Base-by-base conservation (phyloP, 2,888 invertebrate genomes). In the Elmis aenea region DNA sequence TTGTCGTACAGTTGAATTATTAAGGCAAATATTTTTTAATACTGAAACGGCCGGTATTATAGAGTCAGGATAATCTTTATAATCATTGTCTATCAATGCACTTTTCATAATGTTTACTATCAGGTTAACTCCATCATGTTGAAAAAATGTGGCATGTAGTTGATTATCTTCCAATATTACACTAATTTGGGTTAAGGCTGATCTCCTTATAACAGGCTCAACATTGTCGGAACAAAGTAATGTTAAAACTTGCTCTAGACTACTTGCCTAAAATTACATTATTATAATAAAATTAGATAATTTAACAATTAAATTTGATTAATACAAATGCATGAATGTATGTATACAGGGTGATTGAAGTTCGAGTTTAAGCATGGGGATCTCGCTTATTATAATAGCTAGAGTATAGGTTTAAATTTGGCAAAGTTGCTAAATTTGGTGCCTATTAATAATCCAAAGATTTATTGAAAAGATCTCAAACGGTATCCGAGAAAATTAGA, bases 121-220 rank as follows among this genome's bases (percentile, higher is more conserved):
- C 25, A 76, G 54, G 30, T 69, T 64, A 6, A 82, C 42, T 0
- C 83, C 83, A 38, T 73, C 69, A 27, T 70, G 66, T 28, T 74
- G 71, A 9, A 81, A 38, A 54, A 83, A 83, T 0, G 71, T 58
- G 14, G 75, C 73, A 48, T 83, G 83, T 18, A 78, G 54, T 11
- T 76, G 71, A 22, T 67, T 69, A 51, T 82, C 81, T 6, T 81
- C 73, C 57, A 81, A 60, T 74, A 83, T 75, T 1, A 81, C 79
- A 13, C 79, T 74, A 11, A 82, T 64, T 64, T 84, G 83, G 38
- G 80, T 77, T 35, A 83, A 62, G 16, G 81, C 80, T 27, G 81
- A 81, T 49, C 81, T 73, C 3, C 79, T 71, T 32, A 84, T 67
- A n/a, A 77, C 76, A 1, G 82, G 79, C 50, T 83, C 82, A 8